Percentiles rank a stretch among this genome's conserved stretches.
Evolutionary conservation across 2,888 invertebrate species (phyloP).

Genomic region (Zelleria hepariella): DNA sequence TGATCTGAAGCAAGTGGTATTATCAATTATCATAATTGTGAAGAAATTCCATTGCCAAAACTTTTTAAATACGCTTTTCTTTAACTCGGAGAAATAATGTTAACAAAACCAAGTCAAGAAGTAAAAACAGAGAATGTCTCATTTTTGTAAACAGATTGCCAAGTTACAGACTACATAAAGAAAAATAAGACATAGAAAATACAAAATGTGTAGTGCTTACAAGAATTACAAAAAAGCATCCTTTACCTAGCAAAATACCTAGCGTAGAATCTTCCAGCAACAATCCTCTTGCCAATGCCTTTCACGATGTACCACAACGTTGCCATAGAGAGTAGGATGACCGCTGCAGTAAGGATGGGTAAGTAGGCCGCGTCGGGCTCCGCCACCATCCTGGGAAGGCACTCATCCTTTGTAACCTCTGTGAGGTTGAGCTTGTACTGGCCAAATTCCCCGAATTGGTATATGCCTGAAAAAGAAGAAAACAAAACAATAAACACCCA

Average conservation of each 20-base stretch:
- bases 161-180: no score
- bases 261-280: slow-evolving; percentile 52
- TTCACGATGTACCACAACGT: slow-evolving; percentile 65
- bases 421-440: slow-evolving; percentile 47
- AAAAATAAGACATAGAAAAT: no score
- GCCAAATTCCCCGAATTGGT: slow-evolving; percentile 57
- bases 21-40: no score
- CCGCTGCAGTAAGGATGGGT: slow-evolving; percentile 54
- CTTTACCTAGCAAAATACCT: slow-evolving; percentile 58
- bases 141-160: no score
- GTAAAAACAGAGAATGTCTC: no score
- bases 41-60: no score
- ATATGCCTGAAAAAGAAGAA: slow-evolving; percentile 31
- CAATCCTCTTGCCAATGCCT: slow-evolving; percentile 50
- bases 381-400: slow-evolving; percentile 49
- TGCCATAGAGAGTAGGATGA: slow-evolving; percentile 59
- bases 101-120: no score
- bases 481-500: neutral
- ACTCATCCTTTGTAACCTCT: slow-evolving; percentile 25
- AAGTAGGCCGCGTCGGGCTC: slow-evolving; percentile 62
- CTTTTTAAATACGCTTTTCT: no score
- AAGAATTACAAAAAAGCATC: neutral
- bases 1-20: no score
- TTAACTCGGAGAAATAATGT: no score
- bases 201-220: no score